These are phyloP conservation scores for Zaprionus taronus DNA, from an alignment of 1,140 invertebrate species.

Conservation along the genomic window DNA sequence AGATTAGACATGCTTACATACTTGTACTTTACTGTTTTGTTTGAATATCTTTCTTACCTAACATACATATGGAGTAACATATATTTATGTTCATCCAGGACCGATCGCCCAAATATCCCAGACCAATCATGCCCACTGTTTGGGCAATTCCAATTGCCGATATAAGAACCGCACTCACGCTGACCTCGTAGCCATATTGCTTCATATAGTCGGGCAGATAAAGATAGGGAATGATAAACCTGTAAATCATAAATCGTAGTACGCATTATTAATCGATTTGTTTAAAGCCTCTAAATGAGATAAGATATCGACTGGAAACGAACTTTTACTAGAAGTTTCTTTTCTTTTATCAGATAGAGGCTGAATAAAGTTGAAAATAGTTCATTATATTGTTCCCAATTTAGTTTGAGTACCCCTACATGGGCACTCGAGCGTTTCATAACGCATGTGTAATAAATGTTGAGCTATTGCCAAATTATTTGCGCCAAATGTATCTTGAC, in stretches of 20 bases:
- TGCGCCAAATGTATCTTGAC: constrained; percentile 45
- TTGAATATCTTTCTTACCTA: constrained; percentile 82
- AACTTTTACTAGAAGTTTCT: constrained; percentile 9
- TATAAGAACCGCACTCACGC: constrained; percentile 90
- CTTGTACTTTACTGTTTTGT: too few relatives aligned
- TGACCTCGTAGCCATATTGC: constrained; percentile 87
- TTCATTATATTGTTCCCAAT: neutral
- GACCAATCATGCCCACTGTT: constrained; percentile 94
- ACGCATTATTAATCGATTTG: constrained; percentile 17
- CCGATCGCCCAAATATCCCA: constrained; percentile 95
- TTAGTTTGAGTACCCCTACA: neutral
- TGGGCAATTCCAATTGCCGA: constrained; percentile 94
- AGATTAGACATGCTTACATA: neutral
- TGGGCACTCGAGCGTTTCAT: neutral
- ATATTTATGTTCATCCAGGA: constrained; percentile 93
- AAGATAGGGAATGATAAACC: constrained; percentile 95
- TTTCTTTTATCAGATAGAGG: constrained; percentile 1
- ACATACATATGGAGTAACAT: constrained; percentile 91
- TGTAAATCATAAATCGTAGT: constrained; percentile 35
- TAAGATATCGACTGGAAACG: constrained; percentile 1
- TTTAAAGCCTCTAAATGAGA: constrained; percentile 16
- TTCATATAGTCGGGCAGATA: constrained; percentile 91
- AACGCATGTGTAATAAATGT: constrained; percentile 28
- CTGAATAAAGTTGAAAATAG: neutral
- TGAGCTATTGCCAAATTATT: constrained; percentile 54